Conservation (phyloP, 2,113 vertebrate species). For the Colinus virginianus region DNA sequence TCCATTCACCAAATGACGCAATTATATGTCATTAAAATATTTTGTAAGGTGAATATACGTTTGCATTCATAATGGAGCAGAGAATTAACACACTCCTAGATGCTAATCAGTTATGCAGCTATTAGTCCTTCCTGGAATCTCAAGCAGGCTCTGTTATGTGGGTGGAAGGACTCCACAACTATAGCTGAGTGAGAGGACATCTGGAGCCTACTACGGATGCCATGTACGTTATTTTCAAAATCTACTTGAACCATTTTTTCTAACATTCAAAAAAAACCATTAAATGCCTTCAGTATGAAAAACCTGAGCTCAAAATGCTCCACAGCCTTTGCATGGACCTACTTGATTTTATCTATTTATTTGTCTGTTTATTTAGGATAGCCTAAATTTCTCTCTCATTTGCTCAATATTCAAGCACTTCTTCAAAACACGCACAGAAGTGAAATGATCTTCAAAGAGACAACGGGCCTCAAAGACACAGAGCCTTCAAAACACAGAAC, state of each 20-base stretch:
- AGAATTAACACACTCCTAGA: neutral
- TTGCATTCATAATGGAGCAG: neutral
- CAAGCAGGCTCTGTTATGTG: neutral
- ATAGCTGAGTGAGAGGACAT: neutral
- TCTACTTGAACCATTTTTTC: neutral
- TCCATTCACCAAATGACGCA: neutral
- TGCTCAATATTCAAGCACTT: neutral
- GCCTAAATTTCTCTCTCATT: neutral
- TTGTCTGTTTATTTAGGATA: neutral
- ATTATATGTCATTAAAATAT: neutral
- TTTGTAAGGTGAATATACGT: neutral
- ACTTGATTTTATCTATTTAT: neutral
- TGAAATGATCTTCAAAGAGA: neutral
- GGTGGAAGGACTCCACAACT: neutral
- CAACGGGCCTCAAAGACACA: neutral
- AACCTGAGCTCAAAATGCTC: neutral
- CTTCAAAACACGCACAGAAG: neutral
- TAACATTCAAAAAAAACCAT: neutral
- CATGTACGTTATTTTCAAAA: neutral
- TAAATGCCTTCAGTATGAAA: neutral
- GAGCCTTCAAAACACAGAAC: neutral
- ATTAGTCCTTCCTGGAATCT: neutral
- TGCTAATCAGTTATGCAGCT: neutral
- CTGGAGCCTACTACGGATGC: neutral
- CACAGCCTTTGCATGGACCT: neutral